Evolutionary conservation across 1,140 invertebrate species (phyloP).

Genomic region (Drosophila pruinosa): DNA sequence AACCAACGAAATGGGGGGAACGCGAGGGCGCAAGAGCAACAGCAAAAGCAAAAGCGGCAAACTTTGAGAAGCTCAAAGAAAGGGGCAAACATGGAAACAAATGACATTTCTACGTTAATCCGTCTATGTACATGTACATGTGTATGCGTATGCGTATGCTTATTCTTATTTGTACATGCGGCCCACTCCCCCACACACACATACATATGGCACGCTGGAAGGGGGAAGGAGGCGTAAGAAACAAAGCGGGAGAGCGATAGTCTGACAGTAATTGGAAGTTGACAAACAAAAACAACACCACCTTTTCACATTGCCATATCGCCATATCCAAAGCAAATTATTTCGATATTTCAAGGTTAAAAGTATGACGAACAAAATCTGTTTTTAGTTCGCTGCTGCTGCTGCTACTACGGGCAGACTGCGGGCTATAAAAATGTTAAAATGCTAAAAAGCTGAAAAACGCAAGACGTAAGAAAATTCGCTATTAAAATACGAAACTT

Average conservation of each 20-base stretch:
- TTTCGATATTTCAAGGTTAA: constrained; percentile 70
- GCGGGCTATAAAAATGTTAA: constrained; percentile 38
- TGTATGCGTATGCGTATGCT: neutral
- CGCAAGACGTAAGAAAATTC: constrained; percentile 18
- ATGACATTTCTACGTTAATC: constrained; percentile 38
- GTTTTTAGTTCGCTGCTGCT: constrained; percentile 58
- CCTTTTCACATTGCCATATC: constrained; percentile 54
- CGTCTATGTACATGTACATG: neutral
- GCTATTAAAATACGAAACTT: constrained; percentile 35
- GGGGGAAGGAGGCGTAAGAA: neutral
- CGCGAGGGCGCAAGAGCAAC: neutral
- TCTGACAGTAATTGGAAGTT: constrained; percentile 8
- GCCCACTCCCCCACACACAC: constrained; percentile 4
- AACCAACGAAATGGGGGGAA: neutral
- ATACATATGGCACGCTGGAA: neutral
- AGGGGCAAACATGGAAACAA: constrained; percentile 24
- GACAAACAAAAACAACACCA: constrained; percentile 31
- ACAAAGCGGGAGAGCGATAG: neutral
- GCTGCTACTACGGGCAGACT: neutral
- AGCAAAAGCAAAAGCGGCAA: neutral
- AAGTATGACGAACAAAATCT: constrained; percentile 65
- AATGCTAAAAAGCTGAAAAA: constrained; percentile 27
- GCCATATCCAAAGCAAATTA: constrained; percentile 46
- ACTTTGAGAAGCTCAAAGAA: constrained; percentile 20
- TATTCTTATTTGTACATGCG: neutral